Evolutionary conservation across 2,113 vertebrate genomes (phyloP), one percentile per base, ranked within the genome.

Genomic region (Silurus meridionalis): DNA sequence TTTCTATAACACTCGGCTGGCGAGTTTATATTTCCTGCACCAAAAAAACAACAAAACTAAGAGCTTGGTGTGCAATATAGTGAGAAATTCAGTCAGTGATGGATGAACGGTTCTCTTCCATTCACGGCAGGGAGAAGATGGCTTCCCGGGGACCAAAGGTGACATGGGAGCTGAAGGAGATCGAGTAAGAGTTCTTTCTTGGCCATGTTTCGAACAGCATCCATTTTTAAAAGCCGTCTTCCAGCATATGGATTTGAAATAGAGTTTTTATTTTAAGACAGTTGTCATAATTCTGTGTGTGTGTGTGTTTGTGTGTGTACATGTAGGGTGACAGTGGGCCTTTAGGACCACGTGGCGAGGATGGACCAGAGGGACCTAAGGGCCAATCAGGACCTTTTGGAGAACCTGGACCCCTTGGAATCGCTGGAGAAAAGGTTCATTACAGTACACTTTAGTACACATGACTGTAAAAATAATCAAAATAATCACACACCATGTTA

Each of bases 111-210:
- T 67, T 82, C 25, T 11, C 85, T 11, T 90, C 55, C 85, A 80
- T 89, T 69, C 83, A 9, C 74, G 37, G 72, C 91, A 98, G 97
- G 97, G 97, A 92, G 97, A 97, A 94, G 97, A 97, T 25, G 97
- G 97, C 87, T 98, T 97, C 88, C 96, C 96, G 0, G 97, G 97
- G 83, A 94, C 94, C 90, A 98, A 98, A 93, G 97, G 97, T 71
- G 97, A 98, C 57, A 95, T 94, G 90, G 97, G 97, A 46, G 86
- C 93, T 83, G 97, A 96, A 85, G 97, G 97, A 11, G 97, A 98
- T 83, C 91, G 93, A 94, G 97, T 98, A 93, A 96, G 96, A 58
- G 46, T 25, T 11, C 23, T 74, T 88, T 78, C 72, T 37, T 71
- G 55, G 61, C 11, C 46, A 21, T 23, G 23, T n/a, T 74, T 52